A percentile compares a stretch with the other conserved stretches of the same genome.
phyloP scores from a whole-genome alignment of 2,113 vertebrate genomes.

The Amazona vittata region DNA sequence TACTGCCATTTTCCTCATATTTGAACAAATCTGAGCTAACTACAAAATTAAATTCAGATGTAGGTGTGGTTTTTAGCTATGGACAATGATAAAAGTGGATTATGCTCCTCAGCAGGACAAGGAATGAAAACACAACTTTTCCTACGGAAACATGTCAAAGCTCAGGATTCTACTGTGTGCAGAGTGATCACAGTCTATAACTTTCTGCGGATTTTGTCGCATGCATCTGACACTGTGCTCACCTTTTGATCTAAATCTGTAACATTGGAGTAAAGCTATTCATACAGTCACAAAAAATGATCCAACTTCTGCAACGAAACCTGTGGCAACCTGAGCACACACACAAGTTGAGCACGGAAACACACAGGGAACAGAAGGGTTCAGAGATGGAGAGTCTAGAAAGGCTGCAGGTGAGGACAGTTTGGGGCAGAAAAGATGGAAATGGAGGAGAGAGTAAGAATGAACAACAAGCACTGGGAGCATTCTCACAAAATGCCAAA shows the following conservation, averaged over 20 bases:
- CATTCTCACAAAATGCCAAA: neutral
- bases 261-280: neutral
- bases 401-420: neutral
- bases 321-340: neutral
- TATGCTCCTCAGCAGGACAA: neutral
- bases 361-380: neutral
- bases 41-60: neutral
- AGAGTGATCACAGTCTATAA: neutral
- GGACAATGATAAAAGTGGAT: neutral
- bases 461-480: neutral
- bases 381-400: neutral
- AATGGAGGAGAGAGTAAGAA: neutral
- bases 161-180: neutral
- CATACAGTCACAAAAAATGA: neutral
- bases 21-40: neutral
- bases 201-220: neutral
- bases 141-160: neutral
- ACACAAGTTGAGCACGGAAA: fast-evolving
- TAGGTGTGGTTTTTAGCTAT: neutral
- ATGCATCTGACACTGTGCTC: neutral
- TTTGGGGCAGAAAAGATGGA: neutral
- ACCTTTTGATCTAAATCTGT: neutral
- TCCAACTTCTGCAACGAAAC: neutral
- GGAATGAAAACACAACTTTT: neutral
- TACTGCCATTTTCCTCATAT: neutral